phyloP scores from a whole-genome alignment of 2,888 invertebrate species.

The Ceriagrion tenellum region DNA sequence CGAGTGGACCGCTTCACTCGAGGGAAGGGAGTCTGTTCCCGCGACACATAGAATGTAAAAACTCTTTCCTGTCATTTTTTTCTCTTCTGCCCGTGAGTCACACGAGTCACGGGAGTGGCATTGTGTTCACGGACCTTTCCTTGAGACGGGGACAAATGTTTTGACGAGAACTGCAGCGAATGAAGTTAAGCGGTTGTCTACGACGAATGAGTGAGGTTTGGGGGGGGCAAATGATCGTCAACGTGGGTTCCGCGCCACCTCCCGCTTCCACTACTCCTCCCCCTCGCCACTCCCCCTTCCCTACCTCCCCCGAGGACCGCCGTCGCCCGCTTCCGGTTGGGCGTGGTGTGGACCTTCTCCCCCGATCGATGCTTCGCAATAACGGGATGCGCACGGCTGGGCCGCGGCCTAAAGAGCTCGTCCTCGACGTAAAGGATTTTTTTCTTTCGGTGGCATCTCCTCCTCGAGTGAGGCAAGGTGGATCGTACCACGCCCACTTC shows the following conservation, averaged over 20 bases:
- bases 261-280: neutral
- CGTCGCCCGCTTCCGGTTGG: slow-evolving; percentile 28
- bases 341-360: neutral
- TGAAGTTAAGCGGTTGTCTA: neutral
- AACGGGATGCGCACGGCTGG: slow-evolving; percentile 21
- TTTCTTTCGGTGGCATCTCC: neutral
- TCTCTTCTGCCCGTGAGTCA: neutral
- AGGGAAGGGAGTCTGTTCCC: neutral
- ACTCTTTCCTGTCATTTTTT: neutral
- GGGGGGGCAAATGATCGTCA: too few species aligned
- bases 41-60: too few species aligned
- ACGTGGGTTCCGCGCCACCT: neutral
- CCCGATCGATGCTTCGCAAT: slow-evolving; percentile 28
- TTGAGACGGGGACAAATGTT: slow-evolving; percentile 34
- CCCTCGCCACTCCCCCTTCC: neutral
- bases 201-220: neutral
- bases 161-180: neutral
- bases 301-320: neutral
- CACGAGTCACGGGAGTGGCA: neutral
- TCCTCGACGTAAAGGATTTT: neutral
- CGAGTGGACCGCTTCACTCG: neutral
- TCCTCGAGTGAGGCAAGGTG: neutral
- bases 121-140: slow-evolving; percentile 6
- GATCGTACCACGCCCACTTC: neutral
- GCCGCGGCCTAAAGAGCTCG: neutral